Evolutionary conservation across 2,797 vertebrate species (phyloP), one percentile per base, ranked within the genome.

Genomic region (Moxostoma hubbsi): DNA sequence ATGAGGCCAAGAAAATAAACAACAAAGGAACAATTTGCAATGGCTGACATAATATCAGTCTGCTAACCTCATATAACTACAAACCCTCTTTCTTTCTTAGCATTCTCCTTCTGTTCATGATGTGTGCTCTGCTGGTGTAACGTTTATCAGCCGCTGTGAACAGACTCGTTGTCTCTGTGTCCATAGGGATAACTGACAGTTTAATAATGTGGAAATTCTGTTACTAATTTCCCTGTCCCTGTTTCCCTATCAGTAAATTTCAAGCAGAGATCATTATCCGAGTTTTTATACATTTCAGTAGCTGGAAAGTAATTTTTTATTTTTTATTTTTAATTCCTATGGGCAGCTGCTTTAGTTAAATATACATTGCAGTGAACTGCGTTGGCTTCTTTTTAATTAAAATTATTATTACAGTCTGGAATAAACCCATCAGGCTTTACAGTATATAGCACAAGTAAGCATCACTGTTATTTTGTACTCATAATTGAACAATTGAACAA

Each of bases 21-120:
- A 5, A 36, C 36, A 36, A 36, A 36, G 36, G 36, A 36, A 4
- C 36, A 36, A 4, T 36, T 36, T 36, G 36, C 36, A 5, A 5
- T 36, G 36, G 36, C 36, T 36, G 62, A 55, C 77, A 24, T 77
- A 58, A 74, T 67, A 75, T 84, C 72, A 77, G 53, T 69, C 84
- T 85, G 82, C 64, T 47, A 81, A 82, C 82, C 70, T 86, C 87
- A 84, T 88, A 54, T 82, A 75, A 71, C 47, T 75, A 62, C 70
- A 77, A 61, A 70, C 66, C 65, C 79, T 71, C 78, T 49, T 73
- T 67, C 51, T 58, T 66, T 47, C 45, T 63, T 63, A 63, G 71
- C 45, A 51, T 69, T 75, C 64, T 75, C 24, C 46, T 4, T 46
- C 8, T 59, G 45, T 68, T 47, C 80, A 64, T 75, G 72, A 81